Base-by-base conservation (phyloP, 1,140 invertebrate genomes). In the Zaprionus ghesquierei region DNA sequence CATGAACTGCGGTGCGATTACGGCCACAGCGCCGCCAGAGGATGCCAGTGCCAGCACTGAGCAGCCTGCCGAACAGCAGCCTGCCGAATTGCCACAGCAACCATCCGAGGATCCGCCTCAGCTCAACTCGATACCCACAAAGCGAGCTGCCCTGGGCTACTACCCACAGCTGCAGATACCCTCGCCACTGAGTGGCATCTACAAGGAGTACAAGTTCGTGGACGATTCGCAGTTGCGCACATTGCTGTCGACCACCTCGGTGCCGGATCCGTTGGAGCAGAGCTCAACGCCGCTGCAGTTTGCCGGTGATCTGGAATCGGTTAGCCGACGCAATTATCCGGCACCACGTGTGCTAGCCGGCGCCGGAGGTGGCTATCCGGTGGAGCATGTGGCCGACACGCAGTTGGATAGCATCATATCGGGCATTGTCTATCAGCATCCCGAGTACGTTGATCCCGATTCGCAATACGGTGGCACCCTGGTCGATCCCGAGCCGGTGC, bases 321-420 rank as follows among this genome's bases (percentile, higher is more conserved):
- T 60, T 1, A 68, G 53, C 1, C 49, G 56, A 0, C 53, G 65
- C 18, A 51, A 62, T 1, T 70, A 77, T 15, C 13, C 55, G n/a
- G 20, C 27, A 6, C 10, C 69, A 6, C 49, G 69, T 2, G 56
- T 65, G 15, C 49, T 72, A 9, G 64, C 60, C 0, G 71, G 50
- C 41, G 23, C 41, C 0, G 71, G 55, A 22, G 12, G 35, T 38
- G 61, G 76, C 18, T 90, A 90, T 74, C 81, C 89, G 35, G 74
- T 84, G 60, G 72, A 84, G 58, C 81, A 81, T 51, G 51, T 89
- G 6, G 59, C 77, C 12, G 73, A 90, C 46, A 61, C 77, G 4
- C 82, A 91, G 13, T 65, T 91, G 41, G 86, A 91, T 55, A 65
- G 60, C 44, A 81, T 91, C 5, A 91, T 91, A 23, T 74, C 86